Percentiles rank a stretch among this genome's conserved stretches.
These are phyloP conservation scores for Drosophila koepferae DNA, from an alignment of 2,888 invertebrate species.

Conservation along the genomic window DNA sequence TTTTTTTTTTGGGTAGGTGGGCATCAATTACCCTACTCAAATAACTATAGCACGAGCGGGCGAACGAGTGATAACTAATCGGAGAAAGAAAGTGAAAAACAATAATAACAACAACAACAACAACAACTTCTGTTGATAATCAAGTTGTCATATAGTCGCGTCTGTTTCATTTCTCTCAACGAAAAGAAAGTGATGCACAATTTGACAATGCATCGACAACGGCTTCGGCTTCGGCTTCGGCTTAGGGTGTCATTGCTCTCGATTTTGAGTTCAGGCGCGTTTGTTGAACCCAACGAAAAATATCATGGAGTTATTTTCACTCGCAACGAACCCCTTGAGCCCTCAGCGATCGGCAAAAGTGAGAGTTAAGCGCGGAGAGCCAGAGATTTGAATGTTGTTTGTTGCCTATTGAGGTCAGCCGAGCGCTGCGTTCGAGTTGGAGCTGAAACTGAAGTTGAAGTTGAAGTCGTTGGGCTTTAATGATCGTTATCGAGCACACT, in stretches of 20 bases:
- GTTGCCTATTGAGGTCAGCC: constrained; percentile 58
- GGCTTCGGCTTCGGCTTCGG: not conserved
- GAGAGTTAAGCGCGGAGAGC: constrained; percentile 55
- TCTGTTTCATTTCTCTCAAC: constrained; percentile 25
- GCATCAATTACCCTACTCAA: constrained; percentile 55
- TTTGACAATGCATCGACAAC: constrained; percentile 22
- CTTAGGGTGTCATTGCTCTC: constrained; percentile 73
- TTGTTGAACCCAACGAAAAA: constrained; percentile 64
- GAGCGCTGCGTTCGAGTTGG: not conserved
- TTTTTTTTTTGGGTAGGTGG: constrained; percentile 52
- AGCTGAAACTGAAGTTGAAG: constrained; percentile 18
- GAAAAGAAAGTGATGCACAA: constrained; percentile 70
- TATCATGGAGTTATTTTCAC: constrained; percentile 56
- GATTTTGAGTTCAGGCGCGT: constrained; percentile 72
- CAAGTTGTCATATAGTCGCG: constrained; percentile 24
- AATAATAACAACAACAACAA: constrained; percentile 25
- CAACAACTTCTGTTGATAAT: constrained; percentile 24
- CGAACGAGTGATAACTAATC: constrained; percentile 35
- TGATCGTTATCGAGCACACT: constrained; percentile 60
- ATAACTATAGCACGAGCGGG: constrained; percentile 17
- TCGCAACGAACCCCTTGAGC: constrained; percentile 20
- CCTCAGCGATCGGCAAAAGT: constrained; percentile 58
- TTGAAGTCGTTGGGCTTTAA: constrained; percentile 23
- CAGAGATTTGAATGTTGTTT: constrained; percentile 59
- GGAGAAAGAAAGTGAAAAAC: constrained; percentile 71